Evolutionary conservation across 2,797 vertebrate species (phyloP), one percentile per base, ranked within the genome.

Genomic region (Monodelphis domestica): DNA sequence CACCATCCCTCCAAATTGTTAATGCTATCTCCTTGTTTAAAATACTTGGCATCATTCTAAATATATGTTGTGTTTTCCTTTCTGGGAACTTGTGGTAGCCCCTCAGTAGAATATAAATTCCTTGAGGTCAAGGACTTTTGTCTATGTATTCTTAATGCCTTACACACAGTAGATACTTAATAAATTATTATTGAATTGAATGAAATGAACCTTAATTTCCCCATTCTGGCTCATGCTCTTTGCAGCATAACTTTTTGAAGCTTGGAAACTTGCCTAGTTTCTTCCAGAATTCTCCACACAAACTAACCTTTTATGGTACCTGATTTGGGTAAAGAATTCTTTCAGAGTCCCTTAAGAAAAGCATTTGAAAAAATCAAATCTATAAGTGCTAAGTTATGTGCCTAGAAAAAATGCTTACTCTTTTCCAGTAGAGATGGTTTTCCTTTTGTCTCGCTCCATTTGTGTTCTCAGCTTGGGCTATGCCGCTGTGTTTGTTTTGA

Each of bases 321-420:
- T 38, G 2, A 14, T 70, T 59, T 94, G 54, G 30, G 12, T 30
- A 96, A 56, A 88, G 70, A 54, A 87, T 33, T 92, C 9, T 54
- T 91, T 94, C 59, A 88, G 91, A 91, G 2, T 2, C 29, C 90
- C 0, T 87, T 57, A 57, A 93, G 91, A 53, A 59, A 51, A 90
- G 84, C 29, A 38, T 54, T 54, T n/a, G 5, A 89, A 89, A 53
- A 12, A 26, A 89, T 28, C 11, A 56, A 87, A 28, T 91, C 29
- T 91, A 56, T 2, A 55, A n/a, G 30, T 54, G 51, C 15, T 70
- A 59, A 91, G 50, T 15, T 26, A 7, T 24, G 10, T 29, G 90
- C 94, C 11, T 87, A 59, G 21, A 3, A 53, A 53, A 84, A 84
- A 50, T 45, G 7, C 38, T 26, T 53, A 12, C 50, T 26, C 38